A percentile compares a stretch with the other conserved stretches of the same genome.
Conservation (phyloP, 1,140 invertebrate genomes). For the Pogonus chalceus region DNA sequence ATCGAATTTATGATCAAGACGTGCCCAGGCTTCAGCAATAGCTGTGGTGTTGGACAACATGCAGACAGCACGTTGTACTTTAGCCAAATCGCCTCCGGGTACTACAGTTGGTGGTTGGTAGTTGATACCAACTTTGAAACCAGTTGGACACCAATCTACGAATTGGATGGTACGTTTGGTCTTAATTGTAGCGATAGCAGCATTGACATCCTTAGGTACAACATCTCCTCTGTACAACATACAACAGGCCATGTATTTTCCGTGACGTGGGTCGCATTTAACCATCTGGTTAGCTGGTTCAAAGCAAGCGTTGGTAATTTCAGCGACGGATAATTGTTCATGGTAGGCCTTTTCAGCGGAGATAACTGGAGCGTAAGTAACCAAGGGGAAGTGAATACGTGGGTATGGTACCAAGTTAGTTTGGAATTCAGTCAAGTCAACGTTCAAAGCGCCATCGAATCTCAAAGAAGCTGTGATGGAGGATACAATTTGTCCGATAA, state of each 20-base stretch:
- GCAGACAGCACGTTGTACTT: constrained; percentile 60
- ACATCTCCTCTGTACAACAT: constrained; percentile 66
- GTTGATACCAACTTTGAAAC: constrained; percentile 75
- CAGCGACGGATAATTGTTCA: constrained; percentile 69
- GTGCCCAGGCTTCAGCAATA: constrained; percentile 67
- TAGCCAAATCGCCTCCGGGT: constrained; percentile 69
- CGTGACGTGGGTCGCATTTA: constrained; percentile 82
- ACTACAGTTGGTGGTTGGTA: constrained; percentile 74
- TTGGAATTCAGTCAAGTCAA: constrained; percentile 84
- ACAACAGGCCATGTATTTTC: constrained; percentile 86
- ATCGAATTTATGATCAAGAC: constrained; percentile 70
- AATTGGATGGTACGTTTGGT: constrained; percentile 78
- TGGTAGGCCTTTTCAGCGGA: constrained; percentile 81
- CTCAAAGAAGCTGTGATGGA: constrained; percentile 80
- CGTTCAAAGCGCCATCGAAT: constrained; percentile 82
- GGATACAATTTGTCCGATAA: constrained; percentile 79
- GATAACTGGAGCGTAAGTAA: constrained; percentile 77
- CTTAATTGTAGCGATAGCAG: constrained; percentile 76
- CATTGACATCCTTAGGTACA: constrained; percentile 71
- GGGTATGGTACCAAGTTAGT: constrained; percentile 81
- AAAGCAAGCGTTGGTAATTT: constrained; percentile 85
- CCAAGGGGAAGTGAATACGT: constrained; percentile 73
- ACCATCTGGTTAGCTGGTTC: constrained; percentile 87
- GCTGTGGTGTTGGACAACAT: constrained; percentile 79
- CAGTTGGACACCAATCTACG: constrained; percentile 86